Base-by-base conservation (phyloP, 2,797 vertebrate species). In the Hapalemur alaotrensis region DNA sequence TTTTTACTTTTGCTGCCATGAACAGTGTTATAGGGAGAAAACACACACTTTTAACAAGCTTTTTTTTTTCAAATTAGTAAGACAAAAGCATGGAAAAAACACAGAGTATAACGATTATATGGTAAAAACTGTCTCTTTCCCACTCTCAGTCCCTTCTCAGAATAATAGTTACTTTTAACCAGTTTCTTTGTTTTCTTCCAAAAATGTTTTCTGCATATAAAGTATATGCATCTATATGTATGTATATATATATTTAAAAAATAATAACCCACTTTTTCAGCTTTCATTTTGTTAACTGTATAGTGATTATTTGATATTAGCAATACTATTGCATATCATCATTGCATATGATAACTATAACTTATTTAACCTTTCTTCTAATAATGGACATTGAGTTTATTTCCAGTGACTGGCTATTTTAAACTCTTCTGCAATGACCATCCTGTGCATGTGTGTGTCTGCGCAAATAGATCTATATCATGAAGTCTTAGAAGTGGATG, bases 341-440 rank as follows among this genome's bases (percentile, higher is more conserved):
- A 76, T 63, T 72, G 52, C 30, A 85, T 82, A 63, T 28, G 25
- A 59, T 82, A 46, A 70, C 17, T 67, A 20, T 70, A 72, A 38
- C 67, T 81, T 88, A 43, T 91, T 69, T 78, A 92, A 73, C 7
- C 48, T 73, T 83, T 75, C 13, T 94, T 89, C 41, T 89, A 67
- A 54, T 54, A 46, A 75, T 32, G 59, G 38, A 54, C 35, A 41
- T 59, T 67, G 76, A 80, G 23, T 95, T 94, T 91, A 23, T 75
- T 94, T 89, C 41, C 52, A 87, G 65, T 76, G 52, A 91, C 35
- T 84, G 87, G 30, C n/a, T 94, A 30, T 91, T 96, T 94, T 67
- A 43, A 28, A 65, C 78, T 89, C 9, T 32, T 18, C 70, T 8
- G 7, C 50, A 38, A 5, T 76, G 57, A 43, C 20, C 2, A 20